Percentiles rank a stretch among this genome's conserved stretches.
Conservation (phyloP, 2,113 vertebrate genomes). For the Romanogobio albipinnatus region DNA sequence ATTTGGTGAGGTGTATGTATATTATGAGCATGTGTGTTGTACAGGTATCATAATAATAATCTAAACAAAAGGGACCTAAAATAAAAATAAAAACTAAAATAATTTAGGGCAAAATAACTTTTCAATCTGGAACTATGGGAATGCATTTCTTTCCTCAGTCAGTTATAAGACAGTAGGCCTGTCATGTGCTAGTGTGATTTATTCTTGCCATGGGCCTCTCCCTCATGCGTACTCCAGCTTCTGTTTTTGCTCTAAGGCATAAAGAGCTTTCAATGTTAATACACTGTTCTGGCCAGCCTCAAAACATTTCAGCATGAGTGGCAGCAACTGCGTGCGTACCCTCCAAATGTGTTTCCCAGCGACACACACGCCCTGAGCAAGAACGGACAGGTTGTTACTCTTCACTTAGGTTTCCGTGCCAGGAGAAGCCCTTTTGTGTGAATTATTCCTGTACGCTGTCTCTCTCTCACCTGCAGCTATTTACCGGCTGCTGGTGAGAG, state of each 20-base stretch:
- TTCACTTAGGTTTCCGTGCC: constrained; percentile 39
- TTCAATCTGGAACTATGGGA: constrained; percentile 2
- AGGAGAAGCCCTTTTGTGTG: constrained; percentile 41
- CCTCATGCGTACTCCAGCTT: constrained; percentile 16
- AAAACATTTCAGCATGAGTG: constrained; percentile 35
- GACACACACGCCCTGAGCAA: constrained; percentile 64
- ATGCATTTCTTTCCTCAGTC: background rate
- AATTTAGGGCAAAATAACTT: background rate
- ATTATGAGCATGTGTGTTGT: background rate
- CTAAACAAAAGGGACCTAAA: background rate
- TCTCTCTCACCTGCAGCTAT: constrained; percentile 56
- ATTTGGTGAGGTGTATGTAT: background rate
- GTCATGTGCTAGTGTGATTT: constrained; percentile 17
- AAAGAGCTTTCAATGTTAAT: constrained; percentile 32
- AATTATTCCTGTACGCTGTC: constrained; percentile 20
- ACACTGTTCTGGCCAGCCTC: constrained; percentile 33
- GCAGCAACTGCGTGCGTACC: constrained; percentile 15
- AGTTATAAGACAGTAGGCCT: background rate
- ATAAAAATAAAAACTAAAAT: no score
- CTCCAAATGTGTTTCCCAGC: constrained; percentile 18
- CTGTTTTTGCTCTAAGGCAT: constrained; percentile 41
- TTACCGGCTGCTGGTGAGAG: constrained; percentile 51
- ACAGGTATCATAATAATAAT: background rate
- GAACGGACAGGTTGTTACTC: constrained; percentile 71
- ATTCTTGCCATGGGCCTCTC: constrained; percentile 28